phyloP scores from a whole-genome alignment of 2,888 invertebrate species.

The Mythimna vitellina region DNA sequence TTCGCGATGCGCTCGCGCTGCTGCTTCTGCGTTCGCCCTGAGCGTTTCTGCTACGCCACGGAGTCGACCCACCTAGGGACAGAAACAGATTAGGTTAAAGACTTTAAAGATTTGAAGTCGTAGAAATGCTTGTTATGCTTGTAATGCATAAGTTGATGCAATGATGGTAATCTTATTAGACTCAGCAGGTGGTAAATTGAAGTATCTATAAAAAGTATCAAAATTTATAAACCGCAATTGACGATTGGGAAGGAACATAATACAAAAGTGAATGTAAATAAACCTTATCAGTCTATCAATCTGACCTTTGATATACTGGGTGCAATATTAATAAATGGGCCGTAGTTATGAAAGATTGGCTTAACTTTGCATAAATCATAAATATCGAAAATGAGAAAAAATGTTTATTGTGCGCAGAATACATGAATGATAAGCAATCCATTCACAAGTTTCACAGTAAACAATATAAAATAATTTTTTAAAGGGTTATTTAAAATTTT shows the following conservation, averaged over 20 bases:
- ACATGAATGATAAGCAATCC: slow-evolving; percentile 31
- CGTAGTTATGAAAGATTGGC: slow-evolving; percentile 33
- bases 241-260: neutral
- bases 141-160: slow-evolving; percentile 1
- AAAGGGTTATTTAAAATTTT: neutral
- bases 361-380: slow-evolving; percentile 53
- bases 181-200: neutral
- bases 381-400: slow-evolving; percentile 48
- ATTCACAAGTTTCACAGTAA: slow-evolving; percentile 37
- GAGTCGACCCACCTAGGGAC: slow-evolving; percentile 83
- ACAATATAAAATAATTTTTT: slow-evolving; percentile 1
- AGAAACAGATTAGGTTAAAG: neutral
- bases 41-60: slow-evolving; percentile 91
- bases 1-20: slow-evolving; percentile 88
- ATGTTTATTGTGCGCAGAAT: slow-evolving; percentile 30
- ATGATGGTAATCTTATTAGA: neutral
- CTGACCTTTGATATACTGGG: slow-evolving; percentile 42
- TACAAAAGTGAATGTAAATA: slow-evolving; percentile 26
- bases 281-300: slow-evolving; percentile 30
- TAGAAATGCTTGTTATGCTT: neutral
- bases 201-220: neutral
- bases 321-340: slow-evolving; percentile 53
- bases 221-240: slow-evolving; percentile 4
- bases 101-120: neutral
- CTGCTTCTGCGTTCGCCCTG: slow-evolving; percentile 90